Base-by-base conservation (phyloP, 2,888 invertebrate species). In the Oscheius sp. region DNA sequence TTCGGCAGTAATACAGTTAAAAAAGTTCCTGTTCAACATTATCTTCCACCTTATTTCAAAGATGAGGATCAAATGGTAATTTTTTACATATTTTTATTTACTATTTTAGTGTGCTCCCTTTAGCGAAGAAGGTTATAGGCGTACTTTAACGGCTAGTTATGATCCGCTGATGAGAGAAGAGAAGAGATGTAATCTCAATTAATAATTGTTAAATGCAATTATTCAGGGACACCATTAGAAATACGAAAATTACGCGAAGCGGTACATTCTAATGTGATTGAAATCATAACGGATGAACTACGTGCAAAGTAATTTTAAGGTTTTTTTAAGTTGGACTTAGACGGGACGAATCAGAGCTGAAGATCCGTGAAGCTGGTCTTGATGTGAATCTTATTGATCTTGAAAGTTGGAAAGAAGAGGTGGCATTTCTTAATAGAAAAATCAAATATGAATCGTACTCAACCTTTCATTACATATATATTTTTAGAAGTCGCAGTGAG, bases 21-120 rank as follows among this genome's bases (percentile, higher is more conserved):
- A 38, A 76, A 76, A 45, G 67, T 78, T 1, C 78, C 77, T 8
- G 74, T 74, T 0, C 54, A 62, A 51, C 62, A 63, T 22, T 82
- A 77, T 67, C 74, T 78, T 59, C 81, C 82, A 24, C 83, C 83
- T 12, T 83, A 83, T 63, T 82, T 83, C 63, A 80, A 82, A 67
- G 82, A 83, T 61, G 64, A 70, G 17, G 66, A 68, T 57, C 77
- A 77, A 67, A 82, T 84, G 82, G 80, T 82, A 32, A 32, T 6
- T 2, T 14, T 22, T 14, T 61, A 26, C n/a, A 41, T 9, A 20
- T 36, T 32, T 2, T 49, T 6, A 5, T 6, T 62, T 28, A 24
- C 38, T 4, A 8, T 47, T 75, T 51, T 51, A 80, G 80, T 78
- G 74, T 30, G 80, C 83, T 12, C 75, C 75, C 26, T 61, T 72